These are phyloP conservation scores for Strix occidentalis DNA, from an alignment of 2,797 vertebrate genomes.

Conservation along the genomic window DNA sequence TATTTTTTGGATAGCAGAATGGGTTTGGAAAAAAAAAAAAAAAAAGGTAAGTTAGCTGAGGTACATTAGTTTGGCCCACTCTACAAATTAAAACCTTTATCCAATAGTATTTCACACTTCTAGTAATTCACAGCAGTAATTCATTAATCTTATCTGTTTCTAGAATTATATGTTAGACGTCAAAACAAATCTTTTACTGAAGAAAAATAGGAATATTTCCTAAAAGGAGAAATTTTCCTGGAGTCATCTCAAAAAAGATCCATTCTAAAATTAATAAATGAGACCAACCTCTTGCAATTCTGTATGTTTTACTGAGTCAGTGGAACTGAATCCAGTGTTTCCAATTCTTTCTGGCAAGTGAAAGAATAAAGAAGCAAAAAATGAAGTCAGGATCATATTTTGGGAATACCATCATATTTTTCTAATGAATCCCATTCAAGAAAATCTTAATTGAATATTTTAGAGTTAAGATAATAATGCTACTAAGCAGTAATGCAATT, in stretches of 20 bases:
- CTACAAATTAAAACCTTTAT: not conserved
- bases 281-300: not conserved
- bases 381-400: not conserved
- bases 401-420: not conserved
- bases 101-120: not conserved
- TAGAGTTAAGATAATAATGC: not conserved
- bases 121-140: not conserved
- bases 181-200: not conserved
- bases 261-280: not conserved
- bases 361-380: not conserved
- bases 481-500: not conserved
- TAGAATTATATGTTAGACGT: not conserved
- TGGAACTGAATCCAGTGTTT: not conserved
- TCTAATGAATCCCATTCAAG: not conserved
- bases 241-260: not conserved
- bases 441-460: conserved; percentile 26
- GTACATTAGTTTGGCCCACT: not conserved
- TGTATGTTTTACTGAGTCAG: not conserved
- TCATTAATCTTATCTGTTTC: not conserved
- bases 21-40: not conserved
- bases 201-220: not conserved
- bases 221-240: not conserved
- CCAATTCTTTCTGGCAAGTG: not conserved
- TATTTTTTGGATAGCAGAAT: not conserved
- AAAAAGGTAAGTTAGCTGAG: not conserved